Base-by-base conservation (phyloP, 1,140 invertebrate genomes). In the Batillaria attramentaria region DNA sequence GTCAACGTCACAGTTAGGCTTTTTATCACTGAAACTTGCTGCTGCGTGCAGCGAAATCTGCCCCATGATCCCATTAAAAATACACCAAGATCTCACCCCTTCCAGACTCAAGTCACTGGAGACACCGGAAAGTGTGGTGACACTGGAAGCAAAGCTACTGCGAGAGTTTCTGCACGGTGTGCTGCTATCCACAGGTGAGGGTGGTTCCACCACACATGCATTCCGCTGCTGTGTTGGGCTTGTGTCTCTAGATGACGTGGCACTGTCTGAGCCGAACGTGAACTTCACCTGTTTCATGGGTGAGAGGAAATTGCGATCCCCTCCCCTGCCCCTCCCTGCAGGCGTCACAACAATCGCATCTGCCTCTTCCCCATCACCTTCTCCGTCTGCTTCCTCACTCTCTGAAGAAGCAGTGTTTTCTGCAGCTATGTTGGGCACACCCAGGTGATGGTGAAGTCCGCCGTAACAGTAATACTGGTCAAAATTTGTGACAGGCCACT, bases 71-170 rank as follows among this genome's bases (percentile, higher is more conserved):
- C 24, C 46, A 50, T 50, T 50, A 13, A 50, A 50, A 50, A 50
- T n/a, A n/a, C 3, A 1, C 57, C n/a, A n/a, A n/a, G n/a, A n/a
- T n/a, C 73, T 77, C 65, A 89, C 89, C 42, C 83, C 87, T 80
- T 88, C 89, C 43, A 89, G 69, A 79, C 87, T 90, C 10, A 85
- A 82, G 37, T 89, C 88, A 81, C 87, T 88, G 0, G 89, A 88
- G 31, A 88, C 89, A 54, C 90, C 90, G 72, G 92, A 93, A 60
- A 92, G 91, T 78, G 89, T 91, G 75, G 91, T 91, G 69, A 90
- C 90, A 6, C 85, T 89, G 0, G 72, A 28, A 89, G 89, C 60
- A 79, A 39, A 70, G 8, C 65, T 54, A 16, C 65, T 39, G 37
- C 31, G 31, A 83, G 46, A 57, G 57, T 39, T 70, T 35, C 46